Conservation (phyloP, 1,140 invertebrate species). For the Ips typographus region DNA sequence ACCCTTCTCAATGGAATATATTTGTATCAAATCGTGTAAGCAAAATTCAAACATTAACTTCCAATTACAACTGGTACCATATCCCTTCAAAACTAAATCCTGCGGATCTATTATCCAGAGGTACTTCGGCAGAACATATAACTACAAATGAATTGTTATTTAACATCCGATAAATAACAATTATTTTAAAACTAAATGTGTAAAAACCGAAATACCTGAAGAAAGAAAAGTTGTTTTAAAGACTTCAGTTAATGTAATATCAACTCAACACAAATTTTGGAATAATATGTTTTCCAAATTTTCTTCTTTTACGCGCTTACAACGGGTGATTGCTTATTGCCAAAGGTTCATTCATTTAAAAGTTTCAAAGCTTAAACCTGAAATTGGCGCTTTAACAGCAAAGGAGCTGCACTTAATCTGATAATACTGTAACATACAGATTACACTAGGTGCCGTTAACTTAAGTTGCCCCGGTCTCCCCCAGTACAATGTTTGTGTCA, state of each 20-base stretch:
- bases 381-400: background rate
- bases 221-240: background rate
- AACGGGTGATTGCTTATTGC: background rate
- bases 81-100: slow-evolving; percentile 39
- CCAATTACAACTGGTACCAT: slow-evolving; percentile 32
- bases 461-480: too few species aligned
- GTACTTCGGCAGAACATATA: slow-evolving; percentile 30
- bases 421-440: too few species aligned
- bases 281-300: background rate
- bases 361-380: background rate
- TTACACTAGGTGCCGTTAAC: too few species aligned
- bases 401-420: background rate
- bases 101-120: slow-evolving; percentile 43
- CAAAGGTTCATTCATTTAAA: background rate
- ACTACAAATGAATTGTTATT: slow-evolving; percentile 36
- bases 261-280: background rate
- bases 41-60: slow-evolving; percentile 19
- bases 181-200: too few species aligned
- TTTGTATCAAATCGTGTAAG: slow-evolving; percentile 17
- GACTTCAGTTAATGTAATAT: background rate
- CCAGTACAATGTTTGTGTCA: too few species aligned
- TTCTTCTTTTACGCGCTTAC: background rate
- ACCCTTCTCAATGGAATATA: slow-evolving; percentile 36
- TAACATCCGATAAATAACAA: too few species aligned
- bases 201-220: too few species aligned